Evolutionary conservation across 2,888 invertebrate genomes (phyloP).

Genomic region (Petrophora chlorosata): DNA sequence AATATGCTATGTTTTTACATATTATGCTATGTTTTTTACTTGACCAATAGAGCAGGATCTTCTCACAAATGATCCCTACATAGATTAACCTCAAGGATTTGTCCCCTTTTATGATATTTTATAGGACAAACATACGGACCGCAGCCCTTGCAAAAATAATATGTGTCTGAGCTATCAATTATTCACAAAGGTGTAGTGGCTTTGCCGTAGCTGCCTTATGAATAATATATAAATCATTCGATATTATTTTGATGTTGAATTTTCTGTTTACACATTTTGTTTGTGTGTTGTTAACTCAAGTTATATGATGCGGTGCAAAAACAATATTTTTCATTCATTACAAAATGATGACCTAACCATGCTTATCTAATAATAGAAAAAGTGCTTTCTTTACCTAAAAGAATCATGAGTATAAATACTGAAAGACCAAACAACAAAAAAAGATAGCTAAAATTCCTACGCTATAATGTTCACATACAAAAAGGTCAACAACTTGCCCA

Average conservation of each 20-base stretch:
- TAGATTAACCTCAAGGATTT: slow-evolving; percentile 46
- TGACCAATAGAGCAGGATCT: slow-evolving; percentile 25
- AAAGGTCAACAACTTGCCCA: slow-evolving; percentile 6
- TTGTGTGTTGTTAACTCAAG: slow-evolving; percentile 11
- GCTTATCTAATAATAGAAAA: no score
- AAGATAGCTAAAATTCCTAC: no score
- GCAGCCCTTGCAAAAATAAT: slow-evolving; percentile 75
- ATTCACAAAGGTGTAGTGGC: slow-evolving; percentile 77
- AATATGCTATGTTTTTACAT: background rate
- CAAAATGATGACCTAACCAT: no score
- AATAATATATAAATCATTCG: slow-evolving; percentile 77
- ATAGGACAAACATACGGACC: slow-evolving; percentile 65
- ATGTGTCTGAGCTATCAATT: slow-evolving; percentile 71
- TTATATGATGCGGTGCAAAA: no score
- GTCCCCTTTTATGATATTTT: slow-evolving; percentile 63
- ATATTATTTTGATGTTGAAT: slow-evolving; percentile 46
- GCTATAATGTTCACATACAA: no score
- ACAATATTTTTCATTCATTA: no score
- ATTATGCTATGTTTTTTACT: slow-evolving; percentile 9
- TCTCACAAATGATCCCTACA: slow-evolving; percentile 31
- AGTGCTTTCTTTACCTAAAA: no score
- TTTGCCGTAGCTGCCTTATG: slow-evolving; percentile 62
- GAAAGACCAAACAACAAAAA: no score
- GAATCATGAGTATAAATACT: no score
- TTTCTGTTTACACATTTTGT: slow-evolving; percentile 9